These are phyloP conservation scores for Ceratina japonica DNA, from an alignment of 1,140 invertebrate genomes.

Conservation along the genomic window DNA sequence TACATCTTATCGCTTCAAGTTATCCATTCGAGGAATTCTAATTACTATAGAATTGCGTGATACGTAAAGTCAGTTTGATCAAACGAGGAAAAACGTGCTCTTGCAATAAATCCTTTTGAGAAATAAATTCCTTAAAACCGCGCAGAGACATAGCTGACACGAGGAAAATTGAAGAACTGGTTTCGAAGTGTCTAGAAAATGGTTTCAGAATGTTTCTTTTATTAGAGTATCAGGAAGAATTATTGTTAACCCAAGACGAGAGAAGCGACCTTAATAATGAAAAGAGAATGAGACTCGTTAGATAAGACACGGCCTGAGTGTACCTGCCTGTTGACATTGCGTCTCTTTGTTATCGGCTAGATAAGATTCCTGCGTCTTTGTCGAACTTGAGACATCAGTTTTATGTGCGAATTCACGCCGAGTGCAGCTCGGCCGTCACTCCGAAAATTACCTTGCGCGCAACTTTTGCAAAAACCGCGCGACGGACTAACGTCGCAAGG, in stretches of 20 bases:
- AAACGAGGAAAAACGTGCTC: no score
- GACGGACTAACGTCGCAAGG: background rate
- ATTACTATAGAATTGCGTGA: background rate
- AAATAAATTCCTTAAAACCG: no score
- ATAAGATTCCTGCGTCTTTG: constrained; percentile 72
- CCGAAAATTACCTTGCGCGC: background rate
- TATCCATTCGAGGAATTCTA: background rate
- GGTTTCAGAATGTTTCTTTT: no score
- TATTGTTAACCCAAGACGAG: background rate
- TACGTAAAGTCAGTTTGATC: no score
- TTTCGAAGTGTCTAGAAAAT: no score
- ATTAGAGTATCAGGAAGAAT: background rate
- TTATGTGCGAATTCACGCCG: constrained; percentile 49
- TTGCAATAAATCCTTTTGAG: no score
- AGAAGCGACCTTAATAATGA: constrained; percentile 45
- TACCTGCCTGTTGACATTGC: constrained; percentile 66
- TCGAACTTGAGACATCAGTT: constrained; percentile 62
- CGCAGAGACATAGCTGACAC: no score
- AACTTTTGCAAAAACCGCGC: no score
- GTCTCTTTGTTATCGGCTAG: constrained; percentile 67
- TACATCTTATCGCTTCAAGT: background rate
- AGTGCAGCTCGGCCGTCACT: constrained; percentile 38
- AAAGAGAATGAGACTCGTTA: constrained; percentile 55
- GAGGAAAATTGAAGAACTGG: no score
- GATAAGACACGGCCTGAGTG: constrained; percentile 50